Conservation (phyloP, 2,113 vertebrate genomes). For the Tachycineta bicolor region DNA sequence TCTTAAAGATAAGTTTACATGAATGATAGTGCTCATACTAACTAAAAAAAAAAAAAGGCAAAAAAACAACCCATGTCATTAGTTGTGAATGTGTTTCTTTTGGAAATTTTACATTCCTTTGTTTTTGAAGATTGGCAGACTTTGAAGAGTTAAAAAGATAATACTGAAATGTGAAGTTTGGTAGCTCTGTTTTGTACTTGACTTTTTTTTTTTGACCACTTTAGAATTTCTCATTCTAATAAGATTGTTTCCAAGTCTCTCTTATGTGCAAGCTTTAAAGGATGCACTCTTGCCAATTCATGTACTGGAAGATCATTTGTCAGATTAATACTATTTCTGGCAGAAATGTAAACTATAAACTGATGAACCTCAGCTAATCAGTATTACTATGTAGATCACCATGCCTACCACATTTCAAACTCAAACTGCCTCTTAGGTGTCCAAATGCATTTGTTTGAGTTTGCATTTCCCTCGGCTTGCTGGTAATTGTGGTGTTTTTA, state of each 20-base stretch:
- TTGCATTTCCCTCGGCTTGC: constrained; percentile 80
- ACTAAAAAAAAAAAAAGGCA: constrained; percentile 45
- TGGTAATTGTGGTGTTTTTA: constrained; percentile 83
- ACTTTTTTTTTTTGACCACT: constrained; percentile 73
- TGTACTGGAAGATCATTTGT: constrained; percentile 85
- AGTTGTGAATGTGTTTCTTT: constrained; percentile 77
- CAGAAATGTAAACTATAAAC: constrained; percentile 81
- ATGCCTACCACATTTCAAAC: constrained; percentile 81
- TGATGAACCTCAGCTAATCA: constrained; percentile 88
- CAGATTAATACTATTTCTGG: constrained; percentile 73
- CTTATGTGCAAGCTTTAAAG: constrained; percentile 87
- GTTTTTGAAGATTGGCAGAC: constrained; percentile 80
- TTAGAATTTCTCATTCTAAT: constrained; percentile 77
- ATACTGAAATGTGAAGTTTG: constrained; percentile 89
- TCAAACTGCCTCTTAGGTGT: constrained; percentile 74
- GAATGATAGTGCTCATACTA: constrained; percentile 65
- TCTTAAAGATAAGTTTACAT: constrained; percentile 76
- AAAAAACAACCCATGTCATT: constrained; percentile 8
- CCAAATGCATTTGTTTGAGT: constrained; percentile 75
- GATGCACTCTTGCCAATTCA: constrained; percentile 84
- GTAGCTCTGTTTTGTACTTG: constrained; percentile 88
- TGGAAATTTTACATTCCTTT: constrained; percentile 85
- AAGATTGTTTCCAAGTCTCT: constrained; percentile 77
- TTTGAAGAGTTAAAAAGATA: constrained; percentile 87
- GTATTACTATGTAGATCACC: constrained; percentile 86